These are phyloP conservation scores for Pachliopta kotzebuea DNA, from an alignment of 2,888 invertebrate species.

Conservation along the genomic window DNA sequence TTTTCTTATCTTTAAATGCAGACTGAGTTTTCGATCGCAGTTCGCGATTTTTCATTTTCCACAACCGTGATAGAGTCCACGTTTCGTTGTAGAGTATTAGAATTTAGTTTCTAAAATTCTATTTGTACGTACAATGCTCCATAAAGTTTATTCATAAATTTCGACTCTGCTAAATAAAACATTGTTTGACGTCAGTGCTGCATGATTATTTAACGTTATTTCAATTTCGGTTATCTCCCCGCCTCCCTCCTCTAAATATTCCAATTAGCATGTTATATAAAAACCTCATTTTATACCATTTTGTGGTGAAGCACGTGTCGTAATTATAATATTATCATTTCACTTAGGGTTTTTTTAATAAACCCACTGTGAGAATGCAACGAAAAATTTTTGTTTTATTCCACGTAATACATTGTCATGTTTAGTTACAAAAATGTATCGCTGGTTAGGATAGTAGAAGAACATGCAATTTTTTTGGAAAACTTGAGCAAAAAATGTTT, in stretches of 20 bases:
- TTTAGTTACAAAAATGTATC: too few relatives aligned
- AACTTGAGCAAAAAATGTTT: too few relatives aligned
- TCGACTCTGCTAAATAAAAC: conserved; percentile 15
- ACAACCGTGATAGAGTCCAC: neutral
- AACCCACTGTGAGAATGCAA: neutral
- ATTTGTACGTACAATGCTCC: conserved; percentile 3
- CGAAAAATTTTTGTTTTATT: too few relatives aligned
- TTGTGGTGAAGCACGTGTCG: neutral
- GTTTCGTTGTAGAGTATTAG: neutral
- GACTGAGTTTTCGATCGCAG: neutral
- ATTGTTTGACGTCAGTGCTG: conserved; percentile 16
- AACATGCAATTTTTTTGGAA: too few relatives aligned
- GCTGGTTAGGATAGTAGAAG: too few relatives aligned
- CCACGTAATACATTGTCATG: too few relatives aligned
- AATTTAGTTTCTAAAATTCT: conserved; percentile 5
- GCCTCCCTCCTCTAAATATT: neutral
- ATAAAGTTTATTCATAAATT: conserved; percentile 4
- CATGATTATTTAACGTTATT: conserved; percentile 19
- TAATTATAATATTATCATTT: conserved; percentile 2
- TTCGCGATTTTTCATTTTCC: neutral
- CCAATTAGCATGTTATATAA: conserved; percentile 18
- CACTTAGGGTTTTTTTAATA: neutral
- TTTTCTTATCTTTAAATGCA: neutral
- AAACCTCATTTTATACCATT: neutral
- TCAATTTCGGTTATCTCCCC: neutral